Evolutionary conservation across 2,113 vertebrate species (phyloP).

Genomic region (Colaptes auratus): DNA sequence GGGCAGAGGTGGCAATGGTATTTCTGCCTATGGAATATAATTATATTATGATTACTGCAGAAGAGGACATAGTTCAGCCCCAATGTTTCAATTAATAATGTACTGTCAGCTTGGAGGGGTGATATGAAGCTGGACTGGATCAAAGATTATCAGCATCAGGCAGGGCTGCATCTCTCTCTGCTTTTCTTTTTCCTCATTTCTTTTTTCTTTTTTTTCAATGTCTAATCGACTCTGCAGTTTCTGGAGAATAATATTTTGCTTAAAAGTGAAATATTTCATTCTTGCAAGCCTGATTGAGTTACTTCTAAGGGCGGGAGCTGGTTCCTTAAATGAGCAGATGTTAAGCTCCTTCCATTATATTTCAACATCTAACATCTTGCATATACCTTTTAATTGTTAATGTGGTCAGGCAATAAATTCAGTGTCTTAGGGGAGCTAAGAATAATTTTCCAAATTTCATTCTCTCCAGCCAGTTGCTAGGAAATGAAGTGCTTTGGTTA

Average conservation of each 20-base stretch:
- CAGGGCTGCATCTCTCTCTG: neutral
- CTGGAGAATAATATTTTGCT: constrained; percentile 21
- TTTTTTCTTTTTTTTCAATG: neutral
- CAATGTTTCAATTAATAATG: constrained; percentile 70
- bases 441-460: constrained; percentile 55
- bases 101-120: constrained; percentile 50
- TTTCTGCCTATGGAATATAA: constrained; percentile 63
- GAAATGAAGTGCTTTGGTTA: constrained; percentile 27
- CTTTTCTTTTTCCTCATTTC: neutral
- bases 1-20: constrained; percentile 42
- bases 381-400: constrained; percentile 66
- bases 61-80: constrained; percentile 21
- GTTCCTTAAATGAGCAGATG: constrained; percentile 22
- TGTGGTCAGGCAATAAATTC: constrained; percentile 42
- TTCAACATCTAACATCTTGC: constrained; percentile 49
- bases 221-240: neutral
- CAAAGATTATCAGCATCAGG: constrained; percentile 28
- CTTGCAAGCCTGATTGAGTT: constrained; percentile 28
- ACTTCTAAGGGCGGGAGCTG: constrained; percentile 8
- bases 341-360: constrained; percentile 23
- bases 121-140: neutral
- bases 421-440: constrained; percentile 44
- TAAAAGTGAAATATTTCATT: constrained; percentile 22
- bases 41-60: constrained; percentile 21
- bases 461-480: constrained; percentile 21